phyloP scores from a whole-genome alignment of 2,888 invertebrate species.

The Nymphalis urticae region DNA sequence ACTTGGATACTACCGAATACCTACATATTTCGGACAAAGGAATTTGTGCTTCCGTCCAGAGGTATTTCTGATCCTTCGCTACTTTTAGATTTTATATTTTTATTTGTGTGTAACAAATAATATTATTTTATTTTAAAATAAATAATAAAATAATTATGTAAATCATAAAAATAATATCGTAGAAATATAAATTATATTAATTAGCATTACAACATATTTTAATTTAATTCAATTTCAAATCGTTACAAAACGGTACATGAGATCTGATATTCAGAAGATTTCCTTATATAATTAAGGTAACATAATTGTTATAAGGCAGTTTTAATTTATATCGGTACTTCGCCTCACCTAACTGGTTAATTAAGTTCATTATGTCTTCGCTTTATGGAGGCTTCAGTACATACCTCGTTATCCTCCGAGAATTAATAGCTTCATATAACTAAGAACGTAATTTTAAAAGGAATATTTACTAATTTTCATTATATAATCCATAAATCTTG shows the following conservation, averaged over 20 bases:
- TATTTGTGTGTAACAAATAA: background rate
- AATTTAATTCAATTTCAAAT: too few species aligned
- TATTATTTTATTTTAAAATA: too few species aligned
- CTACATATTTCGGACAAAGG: background rate
- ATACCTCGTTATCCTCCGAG: conserved; percentile 14
- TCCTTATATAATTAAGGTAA: too few species aligned
- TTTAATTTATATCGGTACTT: conserved; percentile 12
- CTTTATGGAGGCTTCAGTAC: conserved; percentile 12
- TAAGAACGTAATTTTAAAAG: conserved; percentile 8
- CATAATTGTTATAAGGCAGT: conserved; percentile 10
- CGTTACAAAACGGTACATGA: too few species aligned
- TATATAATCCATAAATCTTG: background rate
- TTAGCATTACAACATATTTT: too few species aligned
- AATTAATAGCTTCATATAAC: conserved; percentile 18
- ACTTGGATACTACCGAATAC: background rate
- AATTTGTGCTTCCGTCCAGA: background rate
- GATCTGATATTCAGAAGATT: too few species aligned
- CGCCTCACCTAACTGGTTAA: conserved; percentile 7
- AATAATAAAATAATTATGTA: too few species aligned
- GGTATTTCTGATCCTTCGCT: background rate
- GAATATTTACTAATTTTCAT: conserved; percentile 9
- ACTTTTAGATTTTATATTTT: background rate
- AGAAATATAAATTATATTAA: too few species aligned
- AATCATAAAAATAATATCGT: too few species aligned
- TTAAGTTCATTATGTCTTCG: conserved; percentile 18